Evolutionary conservation across 2,113 vertebrate species (phyloP).

Genomic region (Poeciliopsis prolifica): DNA sequence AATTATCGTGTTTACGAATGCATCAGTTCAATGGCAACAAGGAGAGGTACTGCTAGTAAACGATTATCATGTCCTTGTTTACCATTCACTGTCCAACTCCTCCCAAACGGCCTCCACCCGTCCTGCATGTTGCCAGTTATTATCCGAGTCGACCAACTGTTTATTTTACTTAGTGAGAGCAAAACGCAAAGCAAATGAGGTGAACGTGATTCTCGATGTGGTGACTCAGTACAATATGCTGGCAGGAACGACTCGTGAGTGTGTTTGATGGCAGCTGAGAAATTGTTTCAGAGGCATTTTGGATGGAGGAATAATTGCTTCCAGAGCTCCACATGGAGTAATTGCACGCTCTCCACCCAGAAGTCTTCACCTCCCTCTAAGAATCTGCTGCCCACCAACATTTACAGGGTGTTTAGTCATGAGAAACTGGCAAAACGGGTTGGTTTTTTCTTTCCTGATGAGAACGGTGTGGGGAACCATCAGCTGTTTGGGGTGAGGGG

Average conservation of each 20-base stretch:
- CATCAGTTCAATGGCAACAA: neutral
- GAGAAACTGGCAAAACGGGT: conserved; percentile 39
- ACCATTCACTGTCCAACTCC: neutral
- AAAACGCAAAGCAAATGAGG: conserved; percentile 42
- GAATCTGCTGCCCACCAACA: conserved; percentile 58
- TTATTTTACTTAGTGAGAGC: conserved; percentile 51
- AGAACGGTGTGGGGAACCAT: conserved; percentile 15
- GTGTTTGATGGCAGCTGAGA: conserved; percentile 51
- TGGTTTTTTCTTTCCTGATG: conserved; percentile 23
- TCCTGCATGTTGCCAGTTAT: conserved; percentile 34
- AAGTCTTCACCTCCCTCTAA: conserved; percentile 50
- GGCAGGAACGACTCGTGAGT: conserved; percentile 38
- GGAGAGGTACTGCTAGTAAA: neutral
- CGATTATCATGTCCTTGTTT: neutral
- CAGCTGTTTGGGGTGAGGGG: conserved; percentile 36
- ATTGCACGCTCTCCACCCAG: conserved; percentile 64
- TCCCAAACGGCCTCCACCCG: conserved; percentile 19
- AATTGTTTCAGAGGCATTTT: conserved; percentile 64
- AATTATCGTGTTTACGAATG: neutral
- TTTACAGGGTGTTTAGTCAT: conserved; percentile 40
- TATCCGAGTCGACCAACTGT: conserved; percentile 41
- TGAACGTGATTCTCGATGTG: conserved; percentile 54
- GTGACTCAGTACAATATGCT: conserved; percentile 60
- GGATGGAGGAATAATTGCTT: conserved; percentile 74
- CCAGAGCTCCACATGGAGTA: conserved; percentile 76